These are phyloP conservation scores for Dicycla oo DNA, from an alignment of 2,888 invertebrate genomes.

Conservation along the genomic window DNA sequence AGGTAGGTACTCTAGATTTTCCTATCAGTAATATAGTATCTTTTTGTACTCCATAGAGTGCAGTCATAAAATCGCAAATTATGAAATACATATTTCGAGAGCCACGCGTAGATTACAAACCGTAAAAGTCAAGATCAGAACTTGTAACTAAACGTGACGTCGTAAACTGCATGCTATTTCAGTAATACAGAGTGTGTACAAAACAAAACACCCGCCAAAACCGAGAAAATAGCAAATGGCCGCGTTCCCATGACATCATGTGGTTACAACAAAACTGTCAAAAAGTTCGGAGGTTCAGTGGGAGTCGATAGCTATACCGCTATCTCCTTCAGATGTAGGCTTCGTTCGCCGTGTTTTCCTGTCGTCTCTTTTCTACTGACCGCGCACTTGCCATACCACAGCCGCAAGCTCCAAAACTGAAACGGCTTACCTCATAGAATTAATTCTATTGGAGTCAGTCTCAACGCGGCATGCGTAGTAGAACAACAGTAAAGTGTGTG, in stretches of 20 bases:
- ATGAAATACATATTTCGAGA: background rate
- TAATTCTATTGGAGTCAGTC: constrained; percentile 75
- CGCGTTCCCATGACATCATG: constrained; percentile 86
- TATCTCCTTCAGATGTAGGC: constrained; percentile 70
- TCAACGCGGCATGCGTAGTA: constrained; percentile 72
- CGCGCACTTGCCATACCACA: constrained; percentile 60
- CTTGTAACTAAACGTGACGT: constrained; percentile 10
- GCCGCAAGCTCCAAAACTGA: constrained; percentile 57
- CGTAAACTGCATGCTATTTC: constrained; percentile 37
- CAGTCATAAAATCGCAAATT: background rate
- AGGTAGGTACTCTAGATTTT: background rate
- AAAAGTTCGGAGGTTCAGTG: constrained; percentile 56
- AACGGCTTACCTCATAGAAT: constrained; percentile 69
- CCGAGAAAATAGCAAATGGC: constrained; percentile 61
- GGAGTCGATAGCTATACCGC: constrained; percentile 60
- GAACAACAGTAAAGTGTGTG: constrained; percentile 64
- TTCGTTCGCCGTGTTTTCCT: constrained; percentile 70
- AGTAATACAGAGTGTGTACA: constrained; percentile 30
- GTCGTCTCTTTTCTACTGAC: constrained; percentile 73
- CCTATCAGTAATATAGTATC: background rate
- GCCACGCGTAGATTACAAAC: background rate
- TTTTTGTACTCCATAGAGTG: background rate
- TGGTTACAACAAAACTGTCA: constrained; percentile 78
- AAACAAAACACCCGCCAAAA: constrained; percentile 65
- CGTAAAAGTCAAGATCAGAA: background rate